Conservation (phyloP, 2,113 vertebrate species). For the Beaufortia kweichowensis region DNA sequence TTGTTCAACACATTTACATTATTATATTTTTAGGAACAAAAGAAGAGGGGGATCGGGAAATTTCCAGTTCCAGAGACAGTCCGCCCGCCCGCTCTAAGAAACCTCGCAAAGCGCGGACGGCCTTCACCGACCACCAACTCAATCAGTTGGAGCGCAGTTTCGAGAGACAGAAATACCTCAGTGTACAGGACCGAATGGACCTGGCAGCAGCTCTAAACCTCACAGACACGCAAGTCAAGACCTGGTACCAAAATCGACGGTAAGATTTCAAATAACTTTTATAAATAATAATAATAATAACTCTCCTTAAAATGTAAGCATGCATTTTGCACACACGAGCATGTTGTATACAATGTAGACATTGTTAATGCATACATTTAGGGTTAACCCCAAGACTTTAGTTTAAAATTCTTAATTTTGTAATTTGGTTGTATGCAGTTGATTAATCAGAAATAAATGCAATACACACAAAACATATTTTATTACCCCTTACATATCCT, state of each 20-base stretch:
- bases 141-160: constrained; percentile 97
- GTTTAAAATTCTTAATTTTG: too few relatives aligned
- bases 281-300: neutral
- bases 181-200: constrained; percentile 98
- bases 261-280: constrained; percentile 58
- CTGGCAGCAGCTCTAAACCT: constrained; percentile 93
- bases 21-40: constrained; percentile 78
- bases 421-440: too few relatives aligned
- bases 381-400: too few relatives aligned
- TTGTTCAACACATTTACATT: neutral
- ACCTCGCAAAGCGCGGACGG: constrained; percentile 94
- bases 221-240: constrained; percentile 95
- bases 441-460: too few relatives aligned
- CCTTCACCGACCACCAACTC: constrained; percentile 97
- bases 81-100: constrained; percentile 93
- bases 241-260: constrained; percentile 96
- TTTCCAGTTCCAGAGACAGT: constrained; percentile 95
- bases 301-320: constrained; percentile 13
- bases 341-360: neutral
- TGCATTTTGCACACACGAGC: neutral
- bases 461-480: too few relatives aligned
- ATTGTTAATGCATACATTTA: too few relatives aligned
- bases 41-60: constrained; percentile 95
- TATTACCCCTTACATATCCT: too few relatives aligned
- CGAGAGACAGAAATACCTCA: constrained; percentile 97